Evolutionary conservation across 2,888 invertebrate species (phyloP), one percentile per base, ranked within the genome.

Genomic region (Melikaiella ostensackeni): DNA sequence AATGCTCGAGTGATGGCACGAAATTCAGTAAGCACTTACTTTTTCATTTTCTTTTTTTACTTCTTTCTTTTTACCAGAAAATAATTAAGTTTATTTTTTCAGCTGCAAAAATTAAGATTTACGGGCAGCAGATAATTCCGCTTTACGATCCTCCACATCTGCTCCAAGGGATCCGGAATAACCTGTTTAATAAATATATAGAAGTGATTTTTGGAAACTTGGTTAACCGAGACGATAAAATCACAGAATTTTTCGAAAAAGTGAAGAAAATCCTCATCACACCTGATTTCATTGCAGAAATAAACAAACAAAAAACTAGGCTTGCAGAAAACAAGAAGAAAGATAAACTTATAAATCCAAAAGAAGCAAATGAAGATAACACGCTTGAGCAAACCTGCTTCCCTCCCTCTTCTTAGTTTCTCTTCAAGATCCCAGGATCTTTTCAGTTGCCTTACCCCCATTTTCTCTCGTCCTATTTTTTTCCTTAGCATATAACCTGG

Each of bases 101-200:
- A 75, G 35, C 33, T 4, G 46, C 50, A 24, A 33, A 21, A 46
- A 63, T 76, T 27, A 16, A 66, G 11, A 19, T 76, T 35, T 50
- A 21, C 9, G 74, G 74, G 0, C 5, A 19, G 6, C 33, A 59
- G 21, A 75, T 75, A 4, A 70, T 78, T 30, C 64, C 75, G 7
- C 11, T 78, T 1, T 75, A 30, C 19, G 74, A 78, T 63, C 75
- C 78, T 55, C 70, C 75, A 38, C 66, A 79, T 11, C 24, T 78
- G 2, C n/a, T 78, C 19, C 63, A 78, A 50, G 75, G 64, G n/a
- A n/a, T n/a, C n/a, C n/a, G n/a, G n/a, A n/a, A n/a, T n/a, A n/a
- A n/a, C n/a, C n/a, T n/a, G n/a, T n/a, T n/a, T n/a, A n/a, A n/a
- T n/a, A n/a, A n/a, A n/a, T n/a, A n/a, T n/a, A n/a, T n/a, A n/a